These are phyloP conservation scores for Drosophila ambigua DNA, from an alignment of 1,140 invertebrate species.

Conservation along the genomic window DNA sequence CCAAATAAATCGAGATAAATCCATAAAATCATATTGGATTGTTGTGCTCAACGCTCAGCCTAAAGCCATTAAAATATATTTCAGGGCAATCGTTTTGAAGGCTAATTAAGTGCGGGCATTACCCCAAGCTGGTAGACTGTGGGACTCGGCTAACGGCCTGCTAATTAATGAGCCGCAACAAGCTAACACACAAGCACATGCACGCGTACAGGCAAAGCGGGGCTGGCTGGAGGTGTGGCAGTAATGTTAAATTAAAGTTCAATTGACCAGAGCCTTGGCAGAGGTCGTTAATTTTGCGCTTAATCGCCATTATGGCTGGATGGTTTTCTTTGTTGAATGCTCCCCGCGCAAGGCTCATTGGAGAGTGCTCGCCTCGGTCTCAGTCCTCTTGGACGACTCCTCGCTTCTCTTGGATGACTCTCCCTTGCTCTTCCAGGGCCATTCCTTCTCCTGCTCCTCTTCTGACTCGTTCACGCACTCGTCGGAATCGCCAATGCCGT, in stretches of 20 bases:
- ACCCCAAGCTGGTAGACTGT: conserved; percentile 19
- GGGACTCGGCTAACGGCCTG: conserved; percentile 11
- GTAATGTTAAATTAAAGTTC: conserved; percentile 65
- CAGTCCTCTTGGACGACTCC: not conserved
- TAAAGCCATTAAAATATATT: conserved; percentile 67
- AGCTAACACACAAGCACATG: conserved; percentile 19
- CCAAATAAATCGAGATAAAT: conserved; percentile 46
- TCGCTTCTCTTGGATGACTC: not conserved
- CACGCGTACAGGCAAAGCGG: not conserved
- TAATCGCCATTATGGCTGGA: conserved; percentile 24
- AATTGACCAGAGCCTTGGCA: conserved; percentile 57
- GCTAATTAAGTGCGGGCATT: conserved; percentile 67
- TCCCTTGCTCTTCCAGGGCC: not conserved
- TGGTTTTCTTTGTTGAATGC: not conserved
- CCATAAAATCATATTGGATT: conserved; percentile 53
- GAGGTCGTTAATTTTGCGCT: conserved; percentile 51
- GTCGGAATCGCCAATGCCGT: conserved; percentile 20
- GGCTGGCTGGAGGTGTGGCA: conserved; percentile 3
- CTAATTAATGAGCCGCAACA: conserved; percentile 70
- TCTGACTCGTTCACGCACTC: conserved; percentile 11
- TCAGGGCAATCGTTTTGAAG: conserved; percentile 61
- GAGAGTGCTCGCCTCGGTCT: not conserved
- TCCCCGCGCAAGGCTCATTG: not conserved
- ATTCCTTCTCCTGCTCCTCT: not conserved
- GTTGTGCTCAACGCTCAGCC: conserved; percentile 24